Evolutionary conservation across 1,140 invertebrate genomes (phyloP), one percentile per base, ranked within the genome.

Genomic region (Galleria mellonella): DNA sequence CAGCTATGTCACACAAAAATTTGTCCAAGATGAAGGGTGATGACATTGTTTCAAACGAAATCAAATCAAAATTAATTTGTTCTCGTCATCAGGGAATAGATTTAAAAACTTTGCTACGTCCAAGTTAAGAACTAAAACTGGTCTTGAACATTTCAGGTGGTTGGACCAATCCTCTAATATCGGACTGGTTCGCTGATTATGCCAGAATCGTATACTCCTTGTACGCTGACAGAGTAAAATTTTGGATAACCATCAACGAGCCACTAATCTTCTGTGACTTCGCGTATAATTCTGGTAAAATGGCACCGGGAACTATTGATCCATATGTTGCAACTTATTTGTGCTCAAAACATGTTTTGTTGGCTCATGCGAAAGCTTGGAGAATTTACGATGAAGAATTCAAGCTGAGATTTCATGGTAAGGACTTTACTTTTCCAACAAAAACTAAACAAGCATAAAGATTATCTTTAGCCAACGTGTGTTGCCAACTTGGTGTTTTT

Each of bases 211-310:
- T 88, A 0, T 89, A 90, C 50, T 64, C 83, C 15, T 67, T 85
- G 36, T 90, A 89, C 51, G 91, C 89, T 0, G 87, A 90, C 71
- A 81, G 89, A 17, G 89, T 91, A 0, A 89, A 87, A 44, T 56
- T 73, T 13, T 93, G 91, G 90, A 85, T 89, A 0, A 93, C 92
- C 0, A 86, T 93, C 28, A 93, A 92, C 61, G 91, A 93, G 63
- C 90, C 91, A 0, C 73, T 83, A 51, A 75, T 88, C n/a, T 58
- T 89, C 1, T 90, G 90, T 38, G 75, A 87, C 30, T 62, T 66
- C 7, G 84, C 79, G 4, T 92, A 91, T 62, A 84, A 85, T 11
- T 61, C 62, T 1, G 83, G 78, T 17, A 51, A 59, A 4, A 69
- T 83, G 56, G 87, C 87, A 0, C 88, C 88, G 0, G 66, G 73